Base-by-base conservation (phyloP, 2,113 vertebrate genomes). In the Vireo altiloquus region DNA sequence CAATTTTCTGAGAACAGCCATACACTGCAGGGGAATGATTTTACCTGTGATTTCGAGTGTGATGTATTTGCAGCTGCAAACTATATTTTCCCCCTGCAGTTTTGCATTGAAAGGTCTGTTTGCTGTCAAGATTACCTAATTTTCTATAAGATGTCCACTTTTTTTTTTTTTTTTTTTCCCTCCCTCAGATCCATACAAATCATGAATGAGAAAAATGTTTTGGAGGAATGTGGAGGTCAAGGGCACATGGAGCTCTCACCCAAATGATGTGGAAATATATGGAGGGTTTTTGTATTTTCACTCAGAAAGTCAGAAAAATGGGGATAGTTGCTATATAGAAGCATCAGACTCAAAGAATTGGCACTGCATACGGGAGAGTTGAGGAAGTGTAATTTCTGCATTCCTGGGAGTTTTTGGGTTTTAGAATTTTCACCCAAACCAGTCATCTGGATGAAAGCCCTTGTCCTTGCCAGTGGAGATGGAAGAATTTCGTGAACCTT, bases 1-100 rank as follows among this genome's bases (percentile, higher is more conserved):
- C 87, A 92, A 68, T 95, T 92, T 94, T 94, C 91, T 91, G 57
- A 35, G 89, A 95, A 76, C 53, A 91, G 70, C 37, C 69, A 71
- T 57, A 89, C 11, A 40, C 37, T 68, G 33, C 53, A 69, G 57
- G 77, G 77, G 94, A 91, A 89, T 42, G 0, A 82, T 93, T 93
- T 85, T 92, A 95, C 74, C 70, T 89, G 61, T 72, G 86, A 90
- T 94, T 92, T 90, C 72, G 69, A 87, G 22, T 72, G 70, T 94
- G 82, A 91, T 96, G 24, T 65, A 85, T 91, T 87, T 91, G 61
- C 69, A 96, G 81, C 72, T 87, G 47, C 50, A 87, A 79, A 85
- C 74, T 69, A 22, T 89, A 56, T 81, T 88, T 89, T 76, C 37
- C 53, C 25, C 25, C 42, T 31, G 19, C n/a, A 82, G 39, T 88